Percentiles rank a stretch among this genome's conserved stretches.
phyloP scores from a whole-genome alignment of 2,888 invertebrate genomes.

The Drosophila dives region DNA sequence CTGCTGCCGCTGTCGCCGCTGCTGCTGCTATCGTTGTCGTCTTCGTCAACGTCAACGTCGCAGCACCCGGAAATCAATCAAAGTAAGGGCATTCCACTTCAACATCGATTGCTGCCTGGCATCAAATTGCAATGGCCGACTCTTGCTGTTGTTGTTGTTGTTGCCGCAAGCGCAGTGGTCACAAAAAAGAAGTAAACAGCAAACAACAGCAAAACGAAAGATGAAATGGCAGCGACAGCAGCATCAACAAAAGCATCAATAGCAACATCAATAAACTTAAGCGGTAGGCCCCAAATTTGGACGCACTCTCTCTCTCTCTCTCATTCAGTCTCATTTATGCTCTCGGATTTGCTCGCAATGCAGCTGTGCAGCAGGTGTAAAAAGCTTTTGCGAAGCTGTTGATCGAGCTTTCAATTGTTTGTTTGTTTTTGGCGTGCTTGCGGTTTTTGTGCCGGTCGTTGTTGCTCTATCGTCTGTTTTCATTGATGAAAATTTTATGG shows the following conservation, averaged over 20 bases:
- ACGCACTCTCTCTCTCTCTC: constrained; percentile 32
- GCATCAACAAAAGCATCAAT: constrained; percentile 13
- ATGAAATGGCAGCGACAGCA: constrained; percentile 45
- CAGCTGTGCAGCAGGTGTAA: constrained; percentile 64
- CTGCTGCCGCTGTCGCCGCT: constrained; percentile 24
- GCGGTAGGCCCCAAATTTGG: constrained; percentile 50
- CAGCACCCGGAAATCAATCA: constrained; percentile 82
- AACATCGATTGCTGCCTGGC: constrained; percentile 57
- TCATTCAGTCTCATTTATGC: constrained; percentile 10
- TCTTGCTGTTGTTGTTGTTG: constrained; percentile 37
- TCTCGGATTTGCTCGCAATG: constrained; percentile 26
- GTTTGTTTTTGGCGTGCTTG: constrained; percentile 55
- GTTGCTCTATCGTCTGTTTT: constrained; percentile 58
- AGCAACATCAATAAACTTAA: constrained; percentile 26
- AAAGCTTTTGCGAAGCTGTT: constrained; percentile 49
- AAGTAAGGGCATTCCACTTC: constrained; percentile 78
- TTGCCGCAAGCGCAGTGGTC: constrained; percentile 41
- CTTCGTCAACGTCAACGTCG: constrained; percentile 48
- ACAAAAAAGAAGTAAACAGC: constrained; percentile 21
- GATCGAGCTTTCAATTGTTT: constrained; percentile 60
- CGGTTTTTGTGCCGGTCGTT: constrained; percentile 71
- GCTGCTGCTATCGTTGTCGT: constrained; percentile 5
- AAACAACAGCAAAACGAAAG: constrained; percentile 25
- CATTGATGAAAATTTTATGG: constrained; percentile 71
- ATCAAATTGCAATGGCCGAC: constrained; percentile 64